Percentiles rank a stretch among this genome's conserved stretches.
Evolutionary conservation across 2,888 invertebrate genomes (phyloP).

Genomic region (Microctonus hyperodae): DNA sequence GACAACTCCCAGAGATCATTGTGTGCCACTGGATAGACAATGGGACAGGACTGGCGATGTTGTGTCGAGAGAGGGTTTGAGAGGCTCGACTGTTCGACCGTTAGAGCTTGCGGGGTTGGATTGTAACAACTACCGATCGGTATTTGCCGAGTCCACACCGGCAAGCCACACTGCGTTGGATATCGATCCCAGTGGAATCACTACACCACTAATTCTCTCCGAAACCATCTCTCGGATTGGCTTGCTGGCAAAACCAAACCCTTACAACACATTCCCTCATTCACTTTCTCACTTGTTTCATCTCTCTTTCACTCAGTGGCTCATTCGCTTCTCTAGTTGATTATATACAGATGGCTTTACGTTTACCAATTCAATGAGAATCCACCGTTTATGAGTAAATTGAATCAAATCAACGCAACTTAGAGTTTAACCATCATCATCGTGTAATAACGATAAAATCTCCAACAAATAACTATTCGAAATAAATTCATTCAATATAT

Average conservation of each 20-base stretch:
- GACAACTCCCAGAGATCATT: constrained; percentile 32
- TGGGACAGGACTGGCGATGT: constrained; percentile 28
- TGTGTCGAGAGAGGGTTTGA: constrained; percentile 12
- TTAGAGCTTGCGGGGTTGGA: constrained; percentile 23
- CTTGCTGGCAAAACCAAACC: constrained; percentile 11
- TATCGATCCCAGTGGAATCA: constrained; percentile 29
- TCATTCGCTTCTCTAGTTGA: background rate
- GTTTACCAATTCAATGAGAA: constrained; percentile 9
- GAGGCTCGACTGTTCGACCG: constrained; percentile 9
- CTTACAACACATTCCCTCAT: background rate
- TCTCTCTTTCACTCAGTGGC: background rate
- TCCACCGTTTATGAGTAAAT: background rate
- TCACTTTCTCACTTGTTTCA: background rate
- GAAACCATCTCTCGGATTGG: constrained; percentile 29
- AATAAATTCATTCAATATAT: too few species aligned
- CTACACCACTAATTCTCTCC: constrained; percentile 31
- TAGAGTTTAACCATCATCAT: constrained; percentile 1
- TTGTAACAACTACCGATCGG: constrained; percentile 31
- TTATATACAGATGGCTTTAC: constrained; percentile 8
- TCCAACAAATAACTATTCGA: too few species aligned
- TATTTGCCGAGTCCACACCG: constrained; percentile 30
- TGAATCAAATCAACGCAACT: background rate
- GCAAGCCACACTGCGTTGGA: constrained; percentile 26
- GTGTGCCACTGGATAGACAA: constrained; percentile 40
- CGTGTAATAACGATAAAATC: background rate